Base-by-base conservation (phyloP, 2,797 vertebrate genomes). In the Cichlasoma orientale region DNA sequence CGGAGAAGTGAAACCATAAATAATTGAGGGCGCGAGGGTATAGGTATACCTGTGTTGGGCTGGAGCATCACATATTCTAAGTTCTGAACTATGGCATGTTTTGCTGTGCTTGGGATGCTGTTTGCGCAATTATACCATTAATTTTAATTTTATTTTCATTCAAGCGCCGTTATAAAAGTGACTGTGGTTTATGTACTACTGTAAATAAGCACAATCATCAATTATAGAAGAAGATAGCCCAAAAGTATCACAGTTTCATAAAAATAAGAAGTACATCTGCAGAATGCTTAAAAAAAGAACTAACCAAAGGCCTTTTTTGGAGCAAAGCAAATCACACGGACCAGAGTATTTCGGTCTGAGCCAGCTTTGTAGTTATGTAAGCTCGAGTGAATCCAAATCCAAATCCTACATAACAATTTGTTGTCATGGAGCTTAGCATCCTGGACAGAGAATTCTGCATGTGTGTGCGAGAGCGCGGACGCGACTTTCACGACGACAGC, bases 11-110 rank as follows among this genome's bases (percentile, higher is more conserved):
- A 79, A 78, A 61, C 21, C 54, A 82, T 94, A 53, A 88, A 95
- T 94, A 79, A 91, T 94, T 92, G 78, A 95, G 56, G 7, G 11
- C 47, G 23, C 21, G 23, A 81, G 76, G 80, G 88, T 79, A 29
- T 52, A 84, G 81, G 74, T 77, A 77, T 72, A 78, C 86, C 61
- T 77, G 50, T 54, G 72, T 82, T 90, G 75, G 70, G 38, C 73
- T 74, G 55, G 56, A 88, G 77, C 82, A 74, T 85, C 54, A 21
- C 61, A 58, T 75, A 75, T 44, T 44, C 57, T 25, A 4, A 63
- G 33, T 66, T 47, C 63, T 76, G 38, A 18, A 29, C 14, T 33
- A 19, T 6, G 33, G 25, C 41, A 44, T 36, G 47, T 72, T 80
- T 82, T 61, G n/a, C 36, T 74, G 33, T 21, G 18, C 11, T 57